A percentile compares a stretch with the other conserved stretches of the same genome.
phyloP scores from a whole-genome alignment of 1,140 invertebrate genomes.

The Hyles euphorbiae region DNA sequence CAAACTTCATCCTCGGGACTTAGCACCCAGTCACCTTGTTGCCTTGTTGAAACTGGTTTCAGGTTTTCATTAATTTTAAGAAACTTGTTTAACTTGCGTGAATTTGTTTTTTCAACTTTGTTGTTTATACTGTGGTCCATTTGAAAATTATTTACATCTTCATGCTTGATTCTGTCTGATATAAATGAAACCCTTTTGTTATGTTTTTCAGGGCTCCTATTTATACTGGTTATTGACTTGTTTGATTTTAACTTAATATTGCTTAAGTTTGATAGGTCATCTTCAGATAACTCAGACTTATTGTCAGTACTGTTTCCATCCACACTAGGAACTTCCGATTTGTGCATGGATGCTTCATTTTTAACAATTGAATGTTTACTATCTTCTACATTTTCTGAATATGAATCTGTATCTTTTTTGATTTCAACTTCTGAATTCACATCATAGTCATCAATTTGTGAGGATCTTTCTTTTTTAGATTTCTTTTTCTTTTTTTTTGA shows the following conservation, averaged over 20 bases:
- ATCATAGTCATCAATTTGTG: slow-evolving; percentile 1
- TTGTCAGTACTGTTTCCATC: too few relatives aligned
- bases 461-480: slow-evolving; percentile 18
- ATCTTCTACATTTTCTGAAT: too few relatives aligned
- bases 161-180: slow-evolving; percentile 45
- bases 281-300: too few relatives aligned
- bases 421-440: background rate
- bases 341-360: too few relatives aligned
- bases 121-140: slow-evolving; percentile 9
- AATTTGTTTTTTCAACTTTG: slow-evolving; percentile 6
- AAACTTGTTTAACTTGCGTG: slow-evolving; percentile 28
- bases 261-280: too few relatives aligned
- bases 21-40: slow-evolving; percentile 15
- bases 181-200: slow-evolving; percentile 22
- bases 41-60: slow-evolving; percentile 11
- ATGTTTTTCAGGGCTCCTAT: slow-evolving; percentile 8
- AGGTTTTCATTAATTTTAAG: slow-evolving; percentile 32
- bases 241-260: background rate
- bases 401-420: too few relatives aligned
- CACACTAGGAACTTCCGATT: too few relatives aligned
- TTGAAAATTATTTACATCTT: slow-evolving; percentile 29
- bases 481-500: slow-evolving; percentile 27
- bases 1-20: slow-evolving; percentile 51
- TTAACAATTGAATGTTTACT: too few relatives aligned
- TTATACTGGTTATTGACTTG: background rate